Percentiles rank a stretch among this genome's conserved stretches.
Evolutionary conservation across 1,140 invertebrate species (phyloP).

Genomic region (Hyposmocoma kahamanoa): DNA sequence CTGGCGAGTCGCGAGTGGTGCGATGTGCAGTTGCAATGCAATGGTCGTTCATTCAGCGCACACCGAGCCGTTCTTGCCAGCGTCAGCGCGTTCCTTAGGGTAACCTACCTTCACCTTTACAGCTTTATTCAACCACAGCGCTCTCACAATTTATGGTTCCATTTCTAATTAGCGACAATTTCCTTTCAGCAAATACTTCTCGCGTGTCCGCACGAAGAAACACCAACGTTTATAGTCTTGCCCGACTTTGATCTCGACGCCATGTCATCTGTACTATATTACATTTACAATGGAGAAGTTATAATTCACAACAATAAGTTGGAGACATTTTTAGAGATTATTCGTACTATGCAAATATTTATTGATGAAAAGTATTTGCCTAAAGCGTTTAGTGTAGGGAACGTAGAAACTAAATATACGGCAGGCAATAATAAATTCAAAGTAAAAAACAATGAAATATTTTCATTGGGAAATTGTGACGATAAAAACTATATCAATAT

Average conservation of each 20-base stretch:
- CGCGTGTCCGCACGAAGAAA: slow-evolving; percentile 43
- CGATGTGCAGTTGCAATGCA: slow-evolving; percentile 49
- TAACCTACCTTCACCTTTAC: slow-evolving; percentile 18
- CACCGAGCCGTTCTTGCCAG: slow-evolving; percentile 57
- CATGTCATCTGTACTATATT: slow-evolving; percentile 49
- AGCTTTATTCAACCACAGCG: not conserved
- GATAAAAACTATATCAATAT: slow-evolving; percentile 22
- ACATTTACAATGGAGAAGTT: slow-evolving; percentile 62
- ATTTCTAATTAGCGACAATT: slow-evolving; percentile 12
- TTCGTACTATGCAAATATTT: slow-evolving; percentile 50
- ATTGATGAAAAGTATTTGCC: slow-evolving; percentile 37
- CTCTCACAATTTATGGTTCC: not conserved
- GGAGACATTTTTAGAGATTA: slow-evolving; percentile 46
- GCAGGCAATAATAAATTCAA: not conserved
- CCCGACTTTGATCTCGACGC: slow-evolving; percentile 53
- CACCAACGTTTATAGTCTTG: slow-evolving; percentile 45
- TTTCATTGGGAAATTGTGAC: slow-evolving; percentile 12
- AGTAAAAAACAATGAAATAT: slow-evolving; percentile 9
- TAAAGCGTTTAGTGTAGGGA: not conserved
- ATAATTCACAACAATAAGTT: slow-evolving; percentile 35
- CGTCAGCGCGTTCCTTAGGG: slow-evolving; percentile 57
- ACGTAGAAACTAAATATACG: not conserved
- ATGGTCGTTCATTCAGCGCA: slow-evolving; percentile 42
- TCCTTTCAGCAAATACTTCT: slow-evolving; percentile 44
- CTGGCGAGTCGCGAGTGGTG: slow-evolving; percentile 44